Percentiles rank a stretch among this genome's conserved stretches.
phyloP scores from a whole-genome alignment of 2,888 invertebrate genomes.

The Oegoconia quadripuncta region DNA sequence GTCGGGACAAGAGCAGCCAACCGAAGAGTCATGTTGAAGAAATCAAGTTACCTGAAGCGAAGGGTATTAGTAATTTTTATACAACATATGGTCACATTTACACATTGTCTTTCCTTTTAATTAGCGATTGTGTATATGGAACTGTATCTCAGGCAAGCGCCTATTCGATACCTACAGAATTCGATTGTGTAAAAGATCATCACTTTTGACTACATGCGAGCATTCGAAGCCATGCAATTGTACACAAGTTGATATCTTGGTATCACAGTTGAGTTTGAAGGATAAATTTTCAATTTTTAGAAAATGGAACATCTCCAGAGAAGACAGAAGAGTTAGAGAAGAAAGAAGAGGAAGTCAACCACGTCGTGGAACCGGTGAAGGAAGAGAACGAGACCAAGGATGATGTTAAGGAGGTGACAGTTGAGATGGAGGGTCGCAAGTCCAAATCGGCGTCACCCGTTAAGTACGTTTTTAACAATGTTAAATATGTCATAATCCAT shows the following conservation, averaged over 20 bases:
- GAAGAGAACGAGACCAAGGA: conserved; percentile 48
- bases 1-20: conserved; percentile 45
- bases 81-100: too few relatives aligned
- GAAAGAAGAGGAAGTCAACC: conserved; percentile 53
- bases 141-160: too few relatives aligned
- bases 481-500: too few relatives aligned
- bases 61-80: conserved; percentile 36
- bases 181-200: too few relatives aligned
- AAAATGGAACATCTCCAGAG: conserved; percentile 71
- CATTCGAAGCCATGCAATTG: too few relatives aligned
- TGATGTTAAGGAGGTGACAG: conserved; percentile 54
- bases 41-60: conserved; percentile 53
- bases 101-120: not conserved
- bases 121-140: too few relatives aligned
- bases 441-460: conserved; percentile 65
- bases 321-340: conserved; percentile 56
- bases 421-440: conserved; percentile 50
- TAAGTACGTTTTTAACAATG: conserved; percentile 54
- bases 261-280: not conserved
- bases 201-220: too few relatives aligned
- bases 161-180: too few relatives aligned
- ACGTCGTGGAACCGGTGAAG: conserved; percentile 42
- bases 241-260: too few relatives aligned
- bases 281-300: conserved; percentile 26
- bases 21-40: conserved; percentile 50